Conservation (phyloP, 2,888 invertebrate genomes). For the Oscheius sp. region DNA sequence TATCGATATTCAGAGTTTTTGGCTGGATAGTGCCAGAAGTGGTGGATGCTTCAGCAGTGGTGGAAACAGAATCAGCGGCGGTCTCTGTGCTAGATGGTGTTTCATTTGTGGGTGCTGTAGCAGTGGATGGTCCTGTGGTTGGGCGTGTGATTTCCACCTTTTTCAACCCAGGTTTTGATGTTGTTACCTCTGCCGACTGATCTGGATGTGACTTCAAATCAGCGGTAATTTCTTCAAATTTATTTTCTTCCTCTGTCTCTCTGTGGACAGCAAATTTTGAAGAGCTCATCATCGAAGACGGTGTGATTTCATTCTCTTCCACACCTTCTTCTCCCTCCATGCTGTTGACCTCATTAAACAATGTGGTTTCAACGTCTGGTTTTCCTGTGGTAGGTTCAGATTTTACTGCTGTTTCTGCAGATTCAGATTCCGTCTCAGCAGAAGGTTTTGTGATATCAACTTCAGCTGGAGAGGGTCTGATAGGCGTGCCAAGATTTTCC, state of each 20-base stretch:
- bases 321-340: constrained; percentile 32
- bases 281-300: constrained; percentile 27
- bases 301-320: constrained; percentile 38
- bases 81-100: constrained; percentile 35
- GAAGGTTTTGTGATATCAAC: background rate
- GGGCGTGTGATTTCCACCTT: constrained; percentile 37
- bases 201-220: constrained; percentile 8
- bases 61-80: constrained; percentile 25
- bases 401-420: background rate
- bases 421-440: background rate
- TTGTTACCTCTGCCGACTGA: background rate
- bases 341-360: constrained; percentile 20
- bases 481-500: constrained; percentile 28
- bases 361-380: constrained; percentile 24
- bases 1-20: background rate
- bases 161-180: background rate
- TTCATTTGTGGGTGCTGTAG: constrained; percentile 36
- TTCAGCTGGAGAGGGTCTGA: constrained; percentile 14
- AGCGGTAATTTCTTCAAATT: constrained; percentile 27
- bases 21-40: background rate
- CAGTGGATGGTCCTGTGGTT: background rate
- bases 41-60: constrained; percentile 21
- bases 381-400: constrained; percentile 19
- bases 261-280: constrained; percentile 37
- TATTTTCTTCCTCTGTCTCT: constrained; percentile 26